Evolutionary conservation across 2,113 vertebrate species (phyloP).

Genomic region (Odobenus rosmarus): DNA sequence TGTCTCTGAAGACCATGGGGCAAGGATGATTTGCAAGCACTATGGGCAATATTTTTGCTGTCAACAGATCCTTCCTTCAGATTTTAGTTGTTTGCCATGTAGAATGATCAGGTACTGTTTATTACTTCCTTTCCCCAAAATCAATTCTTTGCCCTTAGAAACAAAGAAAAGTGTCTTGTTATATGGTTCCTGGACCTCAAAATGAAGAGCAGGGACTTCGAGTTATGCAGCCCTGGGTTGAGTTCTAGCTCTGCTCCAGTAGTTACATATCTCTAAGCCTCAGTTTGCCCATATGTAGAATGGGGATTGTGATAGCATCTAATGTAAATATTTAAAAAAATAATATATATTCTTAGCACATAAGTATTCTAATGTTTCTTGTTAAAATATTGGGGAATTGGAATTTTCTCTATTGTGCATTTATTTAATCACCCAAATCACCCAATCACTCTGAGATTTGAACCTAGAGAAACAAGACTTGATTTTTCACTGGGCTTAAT

Average conservation of each 20-base stretch:
- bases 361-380: conserved; percentile 10
- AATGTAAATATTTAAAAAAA: conserved; percentile 42
- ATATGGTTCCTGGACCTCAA: background rate
- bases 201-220: background rate
- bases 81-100: conserved; percentile 29
- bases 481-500: conserved; percentile 41
- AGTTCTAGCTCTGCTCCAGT: background rate
- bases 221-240: background rate
- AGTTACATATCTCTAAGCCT: background rate
- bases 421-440: conserved; percentile 13
- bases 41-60: background rate
- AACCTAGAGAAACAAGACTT: conserved; percentile 39
- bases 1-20: background rate
- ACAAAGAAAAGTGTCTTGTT: background rate
- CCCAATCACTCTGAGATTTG: conserved; percentile 3
- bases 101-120: background rate
- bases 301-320: background rate
- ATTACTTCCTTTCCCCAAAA: background rate
- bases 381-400: conserved; percentile 35
- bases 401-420: background rate
- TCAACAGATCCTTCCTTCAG: background rate
- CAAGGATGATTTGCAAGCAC: background rate
- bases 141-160: background rate
- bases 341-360: background rate
- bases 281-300: background rate